phyloP scores from a whole-genome alignment of 2,797 vertebrate genomes.

The Pantherophis vulpinus region DNA sequence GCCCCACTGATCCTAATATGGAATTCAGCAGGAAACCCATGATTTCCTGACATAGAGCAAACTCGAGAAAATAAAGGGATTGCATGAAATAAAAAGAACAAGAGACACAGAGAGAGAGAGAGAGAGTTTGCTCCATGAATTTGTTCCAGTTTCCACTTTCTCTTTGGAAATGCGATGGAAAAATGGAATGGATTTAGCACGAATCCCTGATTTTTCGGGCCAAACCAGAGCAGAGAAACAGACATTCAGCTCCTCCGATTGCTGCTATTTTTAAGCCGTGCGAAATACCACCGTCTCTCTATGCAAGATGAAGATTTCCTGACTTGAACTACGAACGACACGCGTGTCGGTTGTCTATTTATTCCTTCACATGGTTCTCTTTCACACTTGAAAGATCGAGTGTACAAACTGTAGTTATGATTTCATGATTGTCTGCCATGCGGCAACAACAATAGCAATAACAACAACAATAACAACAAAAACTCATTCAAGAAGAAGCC shows the following conservation, averaged over 20 bases:
- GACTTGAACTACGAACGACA: conserved; percentile 40
- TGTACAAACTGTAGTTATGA: conserved; percentile 55
- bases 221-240: conserved; percentile 51
- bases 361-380: conserved; percentile 60
- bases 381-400: conserved; percentile 46
- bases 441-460: neutral
- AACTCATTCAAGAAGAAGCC: conserved; percentile 48
- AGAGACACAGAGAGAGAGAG: neutral
- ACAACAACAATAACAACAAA: conserved; percentile 3
- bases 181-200: conserved; percentile 67
- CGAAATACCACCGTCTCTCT: conserved; percentile 51
- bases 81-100: conserved; percentile 48
- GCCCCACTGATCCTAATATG: conserved; percentile 85
- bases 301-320: conserved; percentile 69
- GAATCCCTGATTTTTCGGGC: conserved; percentile 56
- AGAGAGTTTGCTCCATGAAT: conserved; percentile 60
- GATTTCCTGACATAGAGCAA: conserved; percentile 82
- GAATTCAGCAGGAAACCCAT: conserved; percentile 85
- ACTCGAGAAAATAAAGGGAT: conserved; percentile 69
- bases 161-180: conserved; percentile 69
- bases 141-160: conserved; percentile 69
- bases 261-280: conserved; percentile 56
- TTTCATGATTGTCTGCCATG: conserved; percentile 55
- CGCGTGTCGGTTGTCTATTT: conserved; percentile 52
- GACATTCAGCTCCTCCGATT: conserved; percentile 35